These are phyloP conservation scores for Pygathrix nemaeus DNA, from an alignment of 2,113 vertebrate species.

Conservation along the genomic window DNA sequence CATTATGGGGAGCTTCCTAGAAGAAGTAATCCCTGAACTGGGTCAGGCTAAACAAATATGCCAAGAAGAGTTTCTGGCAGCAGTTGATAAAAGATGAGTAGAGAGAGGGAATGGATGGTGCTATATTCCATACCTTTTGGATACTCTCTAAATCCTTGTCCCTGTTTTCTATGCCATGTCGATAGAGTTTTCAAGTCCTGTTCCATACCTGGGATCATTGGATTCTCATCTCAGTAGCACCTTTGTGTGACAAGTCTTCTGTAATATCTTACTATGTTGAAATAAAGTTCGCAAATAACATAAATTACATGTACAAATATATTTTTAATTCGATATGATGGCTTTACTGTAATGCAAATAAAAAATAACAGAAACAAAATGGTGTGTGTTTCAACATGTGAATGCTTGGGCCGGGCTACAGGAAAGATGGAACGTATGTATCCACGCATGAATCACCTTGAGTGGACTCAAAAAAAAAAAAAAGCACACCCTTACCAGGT, in stretches of 20 bases:
- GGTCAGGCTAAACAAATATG: not conserved
- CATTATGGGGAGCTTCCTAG: not conserved
- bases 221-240: not conserved
- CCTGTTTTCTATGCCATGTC: not conserved
- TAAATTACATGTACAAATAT: not conserved
- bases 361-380: not conserved
- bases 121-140: not conserved
- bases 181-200: not conserved
- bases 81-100: not conserved
- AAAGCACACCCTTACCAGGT: not conserved
- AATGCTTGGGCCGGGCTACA: not conserved
- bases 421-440: not conserved
- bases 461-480: too few species aligned
- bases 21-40: not conserved
- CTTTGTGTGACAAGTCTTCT: not conserved
- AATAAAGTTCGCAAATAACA: not conserved
- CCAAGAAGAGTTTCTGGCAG: not conserved
- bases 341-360: not conserved
- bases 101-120: not conserved
- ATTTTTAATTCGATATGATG: not conserved
- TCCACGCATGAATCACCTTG: rapidly evolving
- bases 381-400: not conserved
- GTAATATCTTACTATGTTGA: not conserved
- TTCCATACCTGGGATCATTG: not conserved
- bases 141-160: not conserved